Evolutionary conservation across 2,888 invertebrate species (phyloP), one percentile per base, ranked within the genome.

Genomic region (Hipparchia sbordonii): DNA sequence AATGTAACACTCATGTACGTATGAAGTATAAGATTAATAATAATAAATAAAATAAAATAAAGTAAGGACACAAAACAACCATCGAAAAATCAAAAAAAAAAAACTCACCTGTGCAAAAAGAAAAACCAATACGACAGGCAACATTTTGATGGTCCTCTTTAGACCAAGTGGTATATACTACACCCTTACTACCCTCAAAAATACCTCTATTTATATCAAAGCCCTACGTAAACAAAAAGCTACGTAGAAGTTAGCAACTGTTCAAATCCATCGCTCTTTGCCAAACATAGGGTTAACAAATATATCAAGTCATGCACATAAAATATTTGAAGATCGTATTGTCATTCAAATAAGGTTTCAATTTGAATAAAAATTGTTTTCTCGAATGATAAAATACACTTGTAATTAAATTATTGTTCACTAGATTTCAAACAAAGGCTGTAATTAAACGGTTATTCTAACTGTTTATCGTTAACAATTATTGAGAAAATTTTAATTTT

Each of bases 161-260:
- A 69, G 87, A 89, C 90, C 90, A 86, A 86, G 75, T 86, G 92
- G 92, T 92, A 92, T 90, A 89, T 85, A 90, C 84, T 91, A 92
- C 92, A 92, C 92, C 90, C 87, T 78, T 81, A 76, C 74, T 68
- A 76, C 12, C 65, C 70, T 46, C 63, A 72, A 74, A 61, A 10
- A 56, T 54, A 79, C 83, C 77, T 76, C 81, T 90, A 90, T 92
- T 83, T 92, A 93, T 92, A 92, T 86, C 84, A 61, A 51, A 46
- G 13, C 51, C n/a, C 6, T 6, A 33, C 52, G 39, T 80, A 80
- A 76, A 71, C 33, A 74, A 73, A 67, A 84, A 84, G 84, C 82
- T 76, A 79, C 75, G 77, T 82, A 81, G 82, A 80, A 80, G 76
- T 76, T 56, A 57, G 70, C 92, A 91, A 74, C 85, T 92, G 90